Evolutionary conservation across 2,797 vertebrate species (phyloP), one percentile per base, ranked within the genome.

Genomic region (Acanthurus lineatus): DNA sequence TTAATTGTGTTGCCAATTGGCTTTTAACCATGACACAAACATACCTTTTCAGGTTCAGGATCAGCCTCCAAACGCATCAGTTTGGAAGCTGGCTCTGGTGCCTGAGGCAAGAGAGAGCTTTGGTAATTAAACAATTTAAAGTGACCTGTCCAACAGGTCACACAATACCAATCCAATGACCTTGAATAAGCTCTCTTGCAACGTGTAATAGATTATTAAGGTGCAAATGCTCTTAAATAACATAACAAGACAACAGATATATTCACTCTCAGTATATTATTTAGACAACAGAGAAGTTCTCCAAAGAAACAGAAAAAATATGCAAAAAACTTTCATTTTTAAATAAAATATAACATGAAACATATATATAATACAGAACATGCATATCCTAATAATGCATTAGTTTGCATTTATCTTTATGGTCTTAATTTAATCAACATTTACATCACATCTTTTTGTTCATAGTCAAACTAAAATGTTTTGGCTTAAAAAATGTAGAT

Each of bases 61-160:
- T 91, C 91, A 90, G 87, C 93, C 91, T 93, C 92, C 91, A 94
- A 95, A 93, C 78, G 69, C 89, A 94, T 89, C 79, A 82, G 89
- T 95, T 95, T 96, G 94, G 94, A 95, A 94, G 90, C 93, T 89
- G 92, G 25, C 76, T 95, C 95, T 91, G 92, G 85, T 69, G 93
- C 86, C 95, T 95, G 88, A 80, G 91, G 88, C 88, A 93, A 94
- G 93, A 93, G 73, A 94, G 88, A 93, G 91, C 85, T 93, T 82
- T 80, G 81, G 92, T 93, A 90, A 90, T 92, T 91, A 84, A 82
- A 91, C 61, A 87, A 93, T 90, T 91, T 93, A 86, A 28, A 69
- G 86, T 86, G 89, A 89, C 89, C 83, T 60, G 15, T 73, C 2
- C 3, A 35, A 22, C 12, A 77, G 88, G 92, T 89, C 92, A 91